Conservation (phyloP, 2,888 invertebrate genomes). For the Leucoptera coffeella region DNA sequence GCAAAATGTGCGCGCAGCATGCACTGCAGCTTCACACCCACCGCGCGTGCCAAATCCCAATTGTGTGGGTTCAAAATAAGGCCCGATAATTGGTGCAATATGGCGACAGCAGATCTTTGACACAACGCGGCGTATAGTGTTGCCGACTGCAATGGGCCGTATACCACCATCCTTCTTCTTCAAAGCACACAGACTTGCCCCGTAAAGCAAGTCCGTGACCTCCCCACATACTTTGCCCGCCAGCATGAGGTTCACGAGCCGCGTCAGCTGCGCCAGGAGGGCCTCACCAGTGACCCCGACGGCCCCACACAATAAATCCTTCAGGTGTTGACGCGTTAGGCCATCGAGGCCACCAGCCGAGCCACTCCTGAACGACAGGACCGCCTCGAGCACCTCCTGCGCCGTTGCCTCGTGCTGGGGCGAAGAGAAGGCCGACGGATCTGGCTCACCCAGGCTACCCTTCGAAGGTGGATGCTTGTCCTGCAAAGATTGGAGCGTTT, state of each 20-base stretch:
- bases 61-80: neutral
- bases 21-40: slow-evolving; percentile 1
- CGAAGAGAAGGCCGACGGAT: no score
- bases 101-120: neutral
- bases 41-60: slow-evolving; percentile 1
- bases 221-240: neutral
- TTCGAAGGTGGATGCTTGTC: no score
- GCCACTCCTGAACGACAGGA: slow-evolving; percentile 2
- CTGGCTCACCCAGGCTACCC: no score
- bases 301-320: slow-evolving; percentile 2
- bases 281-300: slow-evolving; percentile 1
- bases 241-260: slow-evolving; percentile 2
- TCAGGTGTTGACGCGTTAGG: slow-evolving; percentile 2
- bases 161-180: neutral
- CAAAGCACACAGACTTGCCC: slow-evolving; percentile 1
- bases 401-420: no score
- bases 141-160: slow-evolving; percentile 1
- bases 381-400: neutral
- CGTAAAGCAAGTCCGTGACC: neutral
- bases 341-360: slow-evolving; percentile 3
- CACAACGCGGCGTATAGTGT: neutral
- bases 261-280: neutral
- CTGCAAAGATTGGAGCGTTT: no score
- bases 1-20: neutral
- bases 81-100: neutral